Percentiles rank a stretch among this genome's conserved stretches.
Conservation (phyloP, 1,140 invertebrate species). For the Tribolium madens region DNA sequence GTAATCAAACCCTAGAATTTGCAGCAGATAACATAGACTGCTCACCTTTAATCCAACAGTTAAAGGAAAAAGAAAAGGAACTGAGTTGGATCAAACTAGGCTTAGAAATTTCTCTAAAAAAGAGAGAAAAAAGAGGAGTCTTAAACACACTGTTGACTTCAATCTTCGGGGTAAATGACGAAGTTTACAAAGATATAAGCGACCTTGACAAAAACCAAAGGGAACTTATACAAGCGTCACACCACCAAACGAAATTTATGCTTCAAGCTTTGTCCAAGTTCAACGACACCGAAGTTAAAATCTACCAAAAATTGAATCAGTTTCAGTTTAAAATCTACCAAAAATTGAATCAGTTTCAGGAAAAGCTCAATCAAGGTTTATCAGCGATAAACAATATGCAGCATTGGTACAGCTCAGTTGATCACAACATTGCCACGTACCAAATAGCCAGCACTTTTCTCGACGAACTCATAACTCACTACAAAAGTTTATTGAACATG, state of each 20-base stretch:
- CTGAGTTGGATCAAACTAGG: background rate
- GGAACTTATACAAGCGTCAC: slow-evolving; percentile 19
- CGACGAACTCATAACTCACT: no score
- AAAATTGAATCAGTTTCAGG: no score
- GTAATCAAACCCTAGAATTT: background rate
- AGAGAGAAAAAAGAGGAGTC: no score
- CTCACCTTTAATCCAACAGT: slow-evolving; percentile 1
- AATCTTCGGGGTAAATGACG: slow-evolving; percentile 40
- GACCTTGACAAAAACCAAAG: slow-evolving; percentile 30
- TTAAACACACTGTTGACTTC: no score
- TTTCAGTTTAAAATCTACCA: no score
- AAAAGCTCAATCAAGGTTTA: no score
- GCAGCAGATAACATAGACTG: background rate
- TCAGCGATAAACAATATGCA: no score
- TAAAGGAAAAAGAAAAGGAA: slow-evolving; percentile 12
- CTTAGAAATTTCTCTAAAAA: background rate
- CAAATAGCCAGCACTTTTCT: no score
- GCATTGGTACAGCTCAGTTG: no score
- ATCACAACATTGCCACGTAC: no score
- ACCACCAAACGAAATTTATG: slow-evolving; percentile 43
- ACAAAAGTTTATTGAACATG: no score
- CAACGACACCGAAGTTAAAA: slow-evolving; percentile 36
- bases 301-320: no score
- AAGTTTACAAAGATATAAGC: slow-evolving; percentile 35
- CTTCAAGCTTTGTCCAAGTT: slow-evolving; percentile 1